A percentile compares a stretch with the other conserved stretches of the same genome.
Conservation (phyloP, 1,140 invertebrate species). For the Dufourea novaeangliae region DNA sequence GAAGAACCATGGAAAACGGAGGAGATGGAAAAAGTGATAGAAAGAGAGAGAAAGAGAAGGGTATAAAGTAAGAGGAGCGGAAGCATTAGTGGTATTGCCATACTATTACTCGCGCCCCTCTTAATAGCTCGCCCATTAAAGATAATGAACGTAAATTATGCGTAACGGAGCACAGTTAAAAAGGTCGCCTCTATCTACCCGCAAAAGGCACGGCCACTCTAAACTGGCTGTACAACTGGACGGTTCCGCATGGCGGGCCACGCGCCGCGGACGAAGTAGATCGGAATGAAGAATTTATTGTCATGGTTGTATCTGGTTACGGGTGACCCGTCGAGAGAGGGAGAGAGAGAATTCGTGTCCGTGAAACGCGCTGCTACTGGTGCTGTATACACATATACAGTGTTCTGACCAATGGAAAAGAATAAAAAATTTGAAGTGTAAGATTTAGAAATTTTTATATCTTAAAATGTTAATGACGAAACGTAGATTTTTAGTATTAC, state of each 20-base stretch:
- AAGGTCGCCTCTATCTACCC: slow-evolving; percentile 63
- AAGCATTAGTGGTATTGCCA: slow-evolving; percentile 68
- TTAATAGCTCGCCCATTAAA: slow-evolving; percentile 71
- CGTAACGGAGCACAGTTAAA: slow-evolving; percentile 68
- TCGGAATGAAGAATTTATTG: slow-evolving; percentile 47
- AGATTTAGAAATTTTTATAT: too few relatives aligned
- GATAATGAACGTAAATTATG: slow-evolving; percentile 74
- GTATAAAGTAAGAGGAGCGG: slow-evolving; percentile 56
- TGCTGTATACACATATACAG: too few relatives aligned
- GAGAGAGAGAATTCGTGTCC: background rate
- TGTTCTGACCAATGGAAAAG: too few relatives aligned
- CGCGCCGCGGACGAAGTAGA: slow-evolving; percentile 24
- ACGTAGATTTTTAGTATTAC: too few relatives aligned
- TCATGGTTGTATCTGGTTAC: background rate
- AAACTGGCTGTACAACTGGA: slow-evolving; percentile 49
- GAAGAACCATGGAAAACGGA: slow-evolving; percentile 1
- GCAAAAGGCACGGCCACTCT: slow-evolving; percentile 53
- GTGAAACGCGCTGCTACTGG: background rate
- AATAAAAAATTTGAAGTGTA: too few relatives aligned
- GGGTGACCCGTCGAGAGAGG: too few relatives aligned
- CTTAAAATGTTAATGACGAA: too few relatives aligned
- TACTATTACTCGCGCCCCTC: slow-evolving; percentile 68
- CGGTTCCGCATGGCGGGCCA: slow-evolving; percentile 20
- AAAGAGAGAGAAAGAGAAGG: slow-evolving; percentile 17
- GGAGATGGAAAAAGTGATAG: background rate